Evolutionary conservation across 2,888 invertebrate species (phyloP), one percentile per base, ranked within the genome.

Genomic region (Augochlorella aurata): DNA sequence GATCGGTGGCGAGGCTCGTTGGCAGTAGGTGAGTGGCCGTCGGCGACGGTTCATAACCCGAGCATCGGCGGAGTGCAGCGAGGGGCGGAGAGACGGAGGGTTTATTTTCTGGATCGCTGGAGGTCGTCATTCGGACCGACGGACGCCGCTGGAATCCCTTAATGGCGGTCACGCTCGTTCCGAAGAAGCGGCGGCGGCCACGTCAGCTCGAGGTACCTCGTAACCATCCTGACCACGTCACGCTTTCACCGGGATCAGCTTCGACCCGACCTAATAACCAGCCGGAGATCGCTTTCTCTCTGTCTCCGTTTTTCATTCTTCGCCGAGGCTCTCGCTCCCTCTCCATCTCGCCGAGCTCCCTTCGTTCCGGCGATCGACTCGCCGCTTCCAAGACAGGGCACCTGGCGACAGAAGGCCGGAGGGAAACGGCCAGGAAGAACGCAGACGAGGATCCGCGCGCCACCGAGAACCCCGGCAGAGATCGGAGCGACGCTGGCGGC

Each of bases 101-200:
- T 91, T 91, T 90, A 91, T 91, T 91, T 91, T 89, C 89, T 86
- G 87, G 90, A 90, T 91, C 88, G 89, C 89, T 90, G 89, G 82
- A 89, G 88, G 87, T 90, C 91, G 89, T 90, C 90, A 91, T 91
- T 89, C 88, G 88, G 90, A 89, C 86, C 87, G 89, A 90, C 89
- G 89, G 87, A 91, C 90, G 86, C 89, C 84, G 81, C 74, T 85
- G 88, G 90, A 91, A 90, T 91, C 89, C 90, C 91, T 90, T 88
- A 89, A 91, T 87, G 88, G 86, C 69, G 72, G 77, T 79, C 69
- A 85, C 68, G 83, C 82, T 87, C 90, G 85, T 90, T 89, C 84
- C 87, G 87, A 83, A 50, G 85, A 84, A 85, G 87, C 85, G 71
- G 78, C 80, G 72, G 58, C 67, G 81, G 78, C 83, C 78, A 80